Evolutionary conservation across 2,888 invertebrate genomes (phyloP).

Genomic region (Tryphoninae sp.): DNA sequence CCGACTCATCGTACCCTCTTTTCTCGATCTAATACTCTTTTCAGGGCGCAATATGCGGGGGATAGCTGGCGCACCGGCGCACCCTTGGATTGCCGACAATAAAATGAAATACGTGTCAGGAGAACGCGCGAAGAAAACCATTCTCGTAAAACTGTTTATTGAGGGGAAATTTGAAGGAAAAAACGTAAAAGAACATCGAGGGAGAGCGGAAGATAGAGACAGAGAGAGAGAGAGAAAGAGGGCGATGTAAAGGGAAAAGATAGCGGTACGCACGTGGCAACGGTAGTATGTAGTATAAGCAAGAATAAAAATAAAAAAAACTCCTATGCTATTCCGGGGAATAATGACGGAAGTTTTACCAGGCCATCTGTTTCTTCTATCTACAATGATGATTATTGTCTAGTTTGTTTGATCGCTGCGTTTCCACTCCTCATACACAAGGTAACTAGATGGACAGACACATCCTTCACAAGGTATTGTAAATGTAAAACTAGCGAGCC

Average conservation of each 20-base stretch:
- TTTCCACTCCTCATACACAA: background rate
- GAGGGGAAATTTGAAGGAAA: conserved; percentile 3
- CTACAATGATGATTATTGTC: background rate
- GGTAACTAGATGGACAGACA: background rate
- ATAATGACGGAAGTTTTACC: conserved; percentile 2
- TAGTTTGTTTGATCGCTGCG: background rate
- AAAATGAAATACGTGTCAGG: conserved; percentile 59
- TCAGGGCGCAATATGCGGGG: conserved; percentile 18
- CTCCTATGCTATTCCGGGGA: background rate
- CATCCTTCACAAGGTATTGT: background rate
- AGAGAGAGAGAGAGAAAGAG: background rate
- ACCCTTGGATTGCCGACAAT: conserved; percentile 49
- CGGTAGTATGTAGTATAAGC: background rate
- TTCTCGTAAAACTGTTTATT: conserved; percentile 55
- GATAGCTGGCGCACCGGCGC: conserved; percentile 13
- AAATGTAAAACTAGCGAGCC: background rate
- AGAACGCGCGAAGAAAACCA: conserved; percentile 37
- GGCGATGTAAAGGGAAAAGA: background rate
- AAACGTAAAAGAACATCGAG: conserved; percentile 3
- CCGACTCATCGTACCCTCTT: conserved; percentile 33
- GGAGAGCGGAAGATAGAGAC: conserved; percentile 1
- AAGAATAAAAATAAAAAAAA: conserved; percentile 5
- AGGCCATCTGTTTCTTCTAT: background rate
- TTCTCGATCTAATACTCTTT: conserved; percentile 8
- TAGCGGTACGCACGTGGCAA: background rate